Percentiles rank a stretch among this genome's conserved stretches.
Conservation (phyloP, 2,797 vertebrate genomes). For the Eulemur coronatus region DNA sequence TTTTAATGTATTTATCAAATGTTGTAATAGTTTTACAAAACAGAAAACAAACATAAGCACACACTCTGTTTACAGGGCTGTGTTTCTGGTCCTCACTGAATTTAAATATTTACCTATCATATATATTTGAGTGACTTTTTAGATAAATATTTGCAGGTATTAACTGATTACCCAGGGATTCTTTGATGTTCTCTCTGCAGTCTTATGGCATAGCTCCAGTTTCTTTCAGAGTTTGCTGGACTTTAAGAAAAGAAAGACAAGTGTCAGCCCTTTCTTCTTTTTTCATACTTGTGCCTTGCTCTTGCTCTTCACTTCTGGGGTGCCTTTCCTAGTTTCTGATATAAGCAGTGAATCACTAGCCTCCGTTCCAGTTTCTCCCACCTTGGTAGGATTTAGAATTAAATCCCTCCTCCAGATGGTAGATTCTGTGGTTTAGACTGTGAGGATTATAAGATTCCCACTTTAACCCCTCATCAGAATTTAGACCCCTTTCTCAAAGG, state of each 20-base stretch:
- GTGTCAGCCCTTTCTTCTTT: not conserved
- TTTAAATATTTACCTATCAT: slow-evolving; percentile 58
- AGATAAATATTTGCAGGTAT: slow-evolving; percentile 61
- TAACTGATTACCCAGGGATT: slow-evolving; percentile 60
- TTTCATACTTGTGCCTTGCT: not conserved
- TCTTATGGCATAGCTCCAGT: not conserved
- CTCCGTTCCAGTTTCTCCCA: not conserved
- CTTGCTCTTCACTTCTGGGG: not conserved
- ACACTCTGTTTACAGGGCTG: not conserved
- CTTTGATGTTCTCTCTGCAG: slow-evolving; percentile 10
- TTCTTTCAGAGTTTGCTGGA: slow-evolving; percentile 9
- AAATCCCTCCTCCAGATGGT: not conserved
- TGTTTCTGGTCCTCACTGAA: slow-evolving; percentile 24
- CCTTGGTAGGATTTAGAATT: not conserved
- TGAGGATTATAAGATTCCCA: not conserved
- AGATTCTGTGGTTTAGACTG: not conserved
- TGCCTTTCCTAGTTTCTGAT: not conserved
- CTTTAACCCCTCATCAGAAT: not conserved
- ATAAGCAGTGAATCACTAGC: not conserved
- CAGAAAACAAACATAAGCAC: not conserved
- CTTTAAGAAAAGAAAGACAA: not conserved
- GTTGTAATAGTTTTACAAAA: not conserved
- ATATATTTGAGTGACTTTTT: slow-evolving; percentile 42
- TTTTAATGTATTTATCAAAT: slow-evolving; percentile 56
- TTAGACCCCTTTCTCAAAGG: not conserved